Evolutionary conservation across 1,140 invertebrate genomes (phyloP), one percentile per base, ranked within the genome.

Genomic region (Proales similis): DNA sequence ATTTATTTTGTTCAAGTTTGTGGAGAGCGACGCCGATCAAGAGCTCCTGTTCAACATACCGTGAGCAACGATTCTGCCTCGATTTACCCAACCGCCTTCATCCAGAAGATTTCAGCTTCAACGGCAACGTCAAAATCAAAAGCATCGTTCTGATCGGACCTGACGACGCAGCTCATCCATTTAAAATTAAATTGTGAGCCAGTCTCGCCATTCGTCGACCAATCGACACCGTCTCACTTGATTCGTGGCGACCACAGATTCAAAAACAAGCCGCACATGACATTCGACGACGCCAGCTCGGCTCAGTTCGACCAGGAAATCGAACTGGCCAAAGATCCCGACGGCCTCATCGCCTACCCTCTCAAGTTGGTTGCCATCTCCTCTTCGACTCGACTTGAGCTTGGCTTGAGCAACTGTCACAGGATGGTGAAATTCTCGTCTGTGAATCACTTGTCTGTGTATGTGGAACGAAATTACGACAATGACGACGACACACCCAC

Each of bases 11-110:
- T 72, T 71, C 30, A 72, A 93, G 87, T 90, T 78, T 81, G 91
- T 95, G 0, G 85, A 93, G 78, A 93, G 90, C 79, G 90, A 94
- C 81, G 83, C 82, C 9, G 91, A 95, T 79, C 85, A 88, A 75
- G 91, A 95, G 78, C 77, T 96, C 4, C 74, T 95, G 0, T 90
- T 95, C 70, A 93, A 93, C 74, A 89, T 96, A 69, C 90, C 90
- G 81, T 85, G 77, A 79, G 81, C 79, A 60, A 53, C 38, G 24
- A 43, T 64, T 33, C 12, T 62, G 48, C 11, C n/a, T 11, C 22
- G 32, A 19, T 27, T 5, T 3, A 12, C 4, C 19, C 12, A 3
- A 60, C 20, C 26, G 27, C n/a, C 9, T 3, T 48, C 27, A 46
- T 48, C 5, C 9, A 17, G 2, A 33, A 4, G 12, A 64, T 70